These are phyloP conservation scores for Tiliqua scincoides DNA, from an alignment of 2,113 vertebrate genomes.

Conservation along the genomic window DNA sequence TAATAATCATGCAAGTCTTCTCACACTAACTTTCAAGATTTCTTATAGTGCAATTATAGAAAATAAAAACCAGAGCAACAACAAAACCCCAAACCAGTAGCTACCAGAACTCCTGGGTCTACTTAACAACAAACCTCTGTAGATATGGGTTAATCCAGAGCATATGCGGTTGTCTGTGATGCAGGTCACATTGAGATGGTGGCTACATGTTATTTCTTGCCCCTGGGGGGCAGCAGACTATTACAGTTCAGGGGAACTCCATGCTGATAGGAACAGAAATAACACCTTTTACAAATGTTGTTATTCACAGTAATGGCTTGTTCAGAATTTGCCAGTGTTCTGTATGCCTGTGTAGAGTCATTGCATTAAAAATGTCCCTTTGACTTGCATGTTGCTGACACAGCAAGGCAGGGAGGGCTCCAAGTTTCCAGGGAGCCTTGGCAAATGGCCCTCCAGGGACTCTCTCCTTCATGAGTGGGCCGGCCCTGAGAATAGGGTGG, in stretches of 20 bases:
- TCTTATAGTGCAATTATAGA: slow-evolving; percentile 21
- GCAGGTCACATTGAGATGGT: neutral
- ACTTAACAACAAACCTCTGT: neutral
- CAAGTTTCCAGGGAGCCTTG: too few species aligned
- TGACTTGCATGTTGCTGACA: neutral
- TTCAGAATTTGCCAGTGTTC: neutral
- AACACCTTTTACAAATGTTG: neutral
- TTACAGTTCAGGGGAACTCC: slow-evolving; percentile 58
- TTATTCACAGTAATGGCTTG: neutral
- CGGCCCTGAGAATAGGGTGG: too few species aligned
- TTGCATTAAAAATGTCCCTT: neutral
- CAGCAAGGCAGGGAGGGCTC: neutral
- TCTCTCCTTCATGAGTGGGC: too few species aligned
- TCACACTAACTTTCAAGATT: slow-evolving; percentile 27
- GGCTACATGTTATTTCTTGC: slow-evolving; percentile 52
- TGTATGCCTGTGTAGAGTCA: slow-evolving; percentile 12
- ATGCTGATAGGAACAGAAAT: slow-evolving; percentile 21
- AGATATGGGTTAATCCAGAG: neutral
- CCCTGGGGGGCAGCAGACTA: slow-evolving; percentile 72
- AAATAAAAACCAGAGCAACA: neutral
- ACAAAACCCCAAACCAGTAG: neutral
- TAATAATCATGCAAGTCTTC: slow-evolving; percentile 20
- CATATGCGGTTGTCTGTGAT: neutral
- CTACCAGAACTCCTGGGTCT: neutral
- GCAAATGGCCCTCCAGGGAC: too few species aligned